Conservation (phyloP, 2,888 invertebrate genomes). For the Xestia xanthographa region DNA sequence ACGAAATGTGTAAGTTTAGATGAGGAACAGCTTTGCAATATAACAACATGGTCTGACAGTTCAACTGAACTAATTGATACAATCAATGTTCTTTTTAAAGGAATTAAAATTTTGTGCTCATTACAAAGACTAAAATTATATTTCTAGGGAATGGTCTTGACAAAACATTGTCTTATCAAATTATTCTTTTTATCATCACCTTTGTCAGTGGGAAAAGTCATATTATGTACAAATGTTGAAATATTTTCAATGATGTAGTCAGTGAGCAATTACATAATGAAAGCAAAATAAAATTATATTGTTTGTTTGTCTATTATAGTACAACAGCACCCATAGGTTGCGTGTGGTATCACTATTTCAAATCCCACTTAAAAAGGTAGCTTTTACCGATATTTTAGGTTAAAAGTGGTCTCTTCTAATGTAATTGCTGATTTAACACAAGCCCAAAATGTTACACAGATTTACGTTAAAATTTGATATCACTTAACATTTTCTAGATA, state of each 20-base stretch:
- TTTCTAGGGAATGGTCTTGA: constrained; percentile 75
- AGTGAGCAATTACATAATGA: constrained; percentile 45
- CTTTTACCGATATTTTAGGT: constrained; percentile 33
- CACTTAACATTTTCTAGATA: constrained; percentile 23
- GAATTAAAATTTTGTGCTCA: constrained; percentile 79
- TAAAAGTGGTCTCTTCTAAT: constrained; percentile 16
- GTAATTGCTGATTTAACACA: constrained; percentile 37
- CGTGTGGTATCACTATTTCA: constrained; percentile 39
- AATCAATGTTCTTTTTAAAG: constrained; percentile 45
- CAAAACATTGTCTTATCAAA: constrained; percentile 60
- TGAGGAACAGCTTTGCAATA: constrained; percentile 39
- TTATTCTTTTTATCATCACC: constrained; percentile 52
- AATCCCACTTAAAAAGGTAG: constrained; percentile 41
- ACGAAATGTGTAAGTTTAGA: constrained; percentile 57
- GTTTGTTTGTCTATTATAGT: constrained; percentile 44
- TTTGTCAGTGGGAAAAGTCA: constrained; percentile 48
- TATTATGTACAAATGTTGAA: constrained; percentile 55
- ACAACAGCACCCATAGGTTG: constrained; percentile 39
- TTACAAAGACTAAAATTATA: constrained; percentile 70
- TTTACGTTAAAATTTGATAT: constrained; percentile 37
- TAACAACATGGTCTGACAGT: constrained; percentile 38
- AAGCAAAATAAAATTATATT: constrained; percentile 44
- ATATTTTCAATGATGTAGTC: constrained; percentile 48
- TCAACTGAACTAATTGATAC: constrained; percentile 43
- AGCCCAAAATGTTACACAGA: constrained; percentile 38